Evolutionary conservation across 2,113 vertebrate species (phyloP), one percentile per base, ranked within the genome.

Genomic region (Prionailurus bengalensis): DNA sequence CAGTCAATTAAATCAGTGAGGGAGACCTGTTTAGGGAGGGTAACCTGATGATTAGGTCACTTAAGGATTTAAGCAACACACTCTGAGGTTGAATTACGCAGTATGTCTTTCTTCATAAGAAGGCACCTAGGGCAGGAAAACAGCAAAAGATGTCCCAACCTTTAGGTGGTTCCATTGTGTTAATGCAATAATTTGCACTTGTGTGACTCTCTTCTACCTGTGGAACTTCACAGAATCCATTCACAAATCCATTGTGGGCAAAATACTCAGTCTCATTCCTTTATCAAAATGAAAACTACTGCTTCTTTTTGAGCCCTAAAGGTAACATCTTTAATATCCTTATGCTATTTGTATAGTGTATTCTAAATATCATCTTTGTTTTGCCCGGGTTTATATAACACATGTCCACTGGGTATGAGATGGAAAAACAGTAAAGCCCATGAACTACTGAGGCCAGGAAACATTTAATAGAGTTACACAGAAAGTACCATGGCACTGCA

Each of bases 71-170:
- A 89, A 73, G 85, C 17, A 82, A 89, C 27, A 89, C 45, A 10
- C 42, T 89, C 66, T 39, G 78, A 95, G 16, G 27, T 33, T 95
- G 45, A 66, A 53, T 95, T 89, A 66, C 42, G 29, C 45, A 21
- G 42, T 90, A 61, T 48, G 15, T 81, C 85, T 94, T 87, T 87
- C 63, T 94, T 94, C 63, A 71, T 21, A 23, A 36, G 65, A 65
- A 9, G 76, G 15, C 33, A 4, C 23, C 21, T 23, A 7, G 29
- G 85, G 39, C 61, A 70, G 51, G 31, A 88, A 80, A 81, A 71
- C 58, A 66, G 33, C 45, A 55, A 53, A 14, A 23, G 21, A 81
- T 70, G n/a, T 39, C 55, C 31, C 87, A 45, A 45, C n/a, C 16
- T 90, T 48, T 48, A 39, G 11, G 23, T 78, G 27, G 48, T 29